These are phyloP conservation scores for Scrobipalpa costella DNA, from an alignment of 2,888 invertebrate genomes.

Conservation along the genomic window DNA sequence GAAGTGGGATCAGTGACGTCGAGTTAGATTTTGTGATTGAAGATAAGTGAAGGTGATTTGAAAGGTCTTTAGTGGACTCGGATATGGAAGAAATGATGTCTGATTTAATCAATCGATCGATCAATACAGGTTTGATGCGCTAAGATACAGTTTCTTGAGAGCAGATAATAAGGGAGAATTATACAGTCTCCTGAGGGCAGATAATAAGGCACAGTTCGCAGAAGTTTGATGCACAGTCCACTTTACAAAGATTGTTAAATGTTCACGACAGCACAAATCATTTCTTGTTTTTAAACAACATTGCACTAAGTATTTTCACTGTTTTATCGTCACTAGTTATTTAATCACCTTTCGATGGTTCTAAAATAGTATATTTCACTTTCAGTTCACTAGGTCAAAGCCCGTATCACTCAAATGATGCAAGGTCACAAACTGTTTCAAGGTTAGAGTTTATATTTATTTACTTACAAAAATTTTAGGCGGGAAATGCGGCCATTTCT, in stretches of 20 bases:
- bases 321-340: conserved; percentile 5
- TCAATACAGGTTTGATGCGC: background rate
- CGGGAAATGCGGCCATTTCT: background rate
- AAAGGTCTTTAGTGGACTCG: background rate
- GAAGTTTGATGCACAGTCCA: background rate
- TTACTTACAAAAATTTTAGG: conserved; percentile 11
- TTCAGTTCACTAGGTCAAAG: conserved; percentile 21
- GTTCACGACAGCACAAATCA: conserved; percentile 1
- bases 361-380: conserved; percentile 18
- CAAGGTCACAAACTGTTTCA: conserved; percentile 20
- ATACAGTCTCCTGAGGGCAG: too few species aligned
- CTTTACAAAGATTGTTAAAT: conserved; percentile 9
- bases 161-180: too few species aligned
- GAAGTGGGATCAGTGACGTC: background rate
- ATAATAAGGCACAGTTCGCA: too few species aligned
- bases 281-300: background rate
- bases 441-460: background rate
- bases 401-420: conserved; percentile 9
- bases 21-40: background rate
- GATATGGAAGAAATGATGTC: background rate
- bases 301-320: conserved; percentile 5
- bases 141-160: too few species aligned
- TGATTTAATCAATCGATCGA: background rate
- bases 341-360: conserved; percentile 10
- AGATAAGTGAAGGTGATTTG: background rate